phyloP scores from a whole-genome alignment of 2,797 vertebrate species.

The Peromyscus aztecus region DNA sequence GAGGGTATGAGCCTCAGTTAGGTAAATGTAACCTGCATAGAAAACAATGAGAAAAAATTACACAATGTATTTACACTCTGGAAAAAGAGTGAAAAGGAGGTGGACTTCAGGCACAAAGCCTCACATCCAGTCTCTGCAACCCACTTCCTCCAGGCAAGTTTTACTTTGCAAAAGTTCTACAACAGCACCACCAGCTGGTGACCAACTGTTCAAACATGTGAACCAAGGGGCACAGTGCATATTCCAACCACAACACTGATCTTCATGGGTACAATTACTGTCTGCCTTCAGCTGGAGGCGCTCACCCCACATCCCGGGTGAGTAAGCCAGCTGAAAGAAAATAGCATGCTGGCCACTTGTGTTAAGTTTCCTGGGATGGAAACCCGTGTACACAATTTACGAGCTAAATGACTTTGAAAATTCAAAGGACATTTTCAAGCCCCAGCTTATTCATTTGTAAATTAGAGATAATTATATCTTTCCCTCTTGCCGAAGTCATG shows the following conservation, averaged over 20 bases:
- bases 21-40: neutral
- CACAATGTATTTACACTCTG: neutral
- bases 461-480: conserved; percentile 58
- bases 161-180: neutral
- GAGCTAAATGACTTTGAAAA: conserved; percentile 47
- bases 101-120: neutral
- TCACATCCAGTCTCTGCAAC: neutral
- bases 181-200: neutral
- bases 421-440: neutral
- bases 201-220: neutral
- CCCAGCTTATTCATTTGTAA: conserved; percentile 24
- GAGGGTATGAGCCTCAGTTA: neutral
- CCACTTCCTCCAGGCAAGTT: neutral
- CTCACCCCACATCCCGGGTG: neutral
- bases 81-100: neutral
- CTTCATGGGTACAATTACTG: neutral
- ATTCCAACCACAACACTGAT: neutral
- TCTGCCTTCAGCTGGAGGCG: neutral
- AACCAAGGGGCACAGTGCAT: neutral
- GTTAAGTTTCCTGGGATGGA: neutral
- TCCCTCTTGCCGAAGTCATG: neutral
- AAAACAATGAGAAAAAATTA: neutral
- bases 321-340: conserved; percentile 2
- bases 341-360: neutral
- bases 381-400: neutral